Evolutionary conservation across 2,113 vertebrate species (phyloP).

Genomic region (Zosterops pallidus): DNA sequence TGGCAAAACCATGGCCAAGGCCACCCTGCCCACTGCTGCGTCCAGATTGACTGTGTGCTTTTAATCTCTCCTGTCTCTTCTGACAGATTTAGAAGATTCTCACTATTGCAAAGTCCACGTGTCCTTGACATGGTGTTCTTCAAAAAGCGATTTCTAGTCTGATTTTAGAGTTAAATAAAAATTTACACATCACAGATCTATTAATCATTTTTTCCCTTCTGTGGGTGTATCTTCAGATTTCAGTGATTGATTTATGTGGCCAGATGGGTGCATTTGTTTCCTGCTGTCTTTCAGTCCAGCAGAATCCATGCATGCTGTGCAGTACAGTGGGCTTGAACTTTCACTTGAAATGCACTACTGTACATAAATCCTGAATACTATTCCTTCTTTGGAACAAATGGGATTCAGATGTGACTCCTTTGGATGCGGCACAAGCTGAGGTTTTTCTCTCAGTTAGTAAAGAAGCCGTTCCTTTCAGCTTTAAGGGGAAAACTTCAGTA

Average conservation of each 20-base stretch:
- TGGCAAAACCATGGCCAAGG: rapidly evolving
- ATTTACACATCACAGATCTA: conserved; percentile 56
- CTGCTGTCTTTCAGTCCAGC: conserved; percentile 60
- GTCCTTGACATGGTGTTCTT: conserved; percentile 30
- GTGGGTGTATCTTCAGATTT: conserved; percentile 58
- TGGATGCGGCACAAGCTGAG: neutral
- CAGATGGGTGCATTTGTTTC: conserved; percentile 68
- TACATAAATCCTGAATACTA: neutral
- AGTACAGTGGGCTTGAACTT: conserved; percentile 32
- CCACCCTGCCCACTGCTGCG: neutral
- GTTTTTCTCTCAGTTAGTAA: neutral
- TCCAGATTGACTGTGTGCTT: neutral
- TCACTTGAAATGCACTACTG: conserved; percentile 30
- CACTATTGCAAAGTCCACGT: neutral
- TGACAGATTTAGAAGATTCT: conserved; percentile 17
- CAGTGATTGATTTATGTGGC: conserved; percentile 66
- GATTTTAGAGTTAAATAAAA: conserved; percentile 60
- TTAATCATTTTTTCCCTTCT: conserved; percentile 60
- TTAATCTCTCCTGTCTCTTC: neutral
- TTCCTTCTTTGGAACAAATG: neutral
- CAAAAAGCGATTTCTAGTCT: neutral
- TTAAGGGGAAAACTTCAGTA: neutral
- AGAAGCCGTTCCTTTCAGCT: neutral
- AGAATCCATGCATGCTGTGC: conserved; percentile 43
- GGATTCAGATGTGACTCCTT: neutral